Evolutionary conservation across 2,888 invertebrate genomes (phyloP).

Genomic region (Apantesis nais): DNA sequence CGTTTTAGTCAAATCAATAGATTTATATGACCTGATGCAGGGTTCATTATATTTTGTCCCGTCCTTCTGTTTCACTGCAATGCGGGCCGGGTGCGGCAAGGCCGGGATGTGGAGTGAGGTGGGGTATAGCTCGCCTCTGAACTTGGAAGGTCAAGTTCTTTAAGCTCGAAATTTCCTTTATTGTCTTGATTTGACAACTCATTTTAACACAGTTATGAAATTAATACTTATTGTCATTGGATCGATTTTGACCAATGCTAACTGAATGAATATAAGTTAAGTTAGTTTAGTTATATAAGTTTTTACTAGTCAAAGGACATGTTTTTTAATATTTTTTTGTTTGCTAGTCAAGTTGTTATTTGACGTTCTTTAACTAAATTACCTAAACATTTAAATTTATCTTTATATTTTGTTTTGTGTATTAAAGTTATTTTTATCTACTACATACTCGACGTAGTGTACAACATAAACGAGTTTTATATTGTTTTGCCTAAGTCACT

Average conservation of each 20-base stretch:
- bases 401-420: neutral
- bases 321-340: conserved; percentile 30
- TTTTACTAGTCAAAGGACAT: neutral
- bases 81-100: conserved; percentile 71
- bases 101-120: conserved; percentile 46
- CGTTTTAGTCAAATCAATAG: conserved; percentile 47
- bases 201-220: conserved; percentile 45
- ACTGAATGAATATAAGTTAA: too few relatives aligned
- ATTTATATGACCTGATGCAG: conserved; percentile 54
- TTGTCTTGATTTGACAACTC: conserved; percentile 59
- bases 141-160: conserved; percentile 79
- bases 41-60: conserved; percentile 62
- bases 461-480: conserved; percentile 11
- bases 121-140: conserved; percentile 63
- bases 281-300: conserved; percentile 3
- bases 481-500: neutral
- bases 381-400: neutral
- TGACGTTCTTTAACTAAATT: neutral
- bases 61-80: conserved; percentile 79
- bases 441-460: neutral
- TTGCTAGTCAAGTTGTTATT: conserved; percentile 18
- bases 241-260: conserved; percentile 6
- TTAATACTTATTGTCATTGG: conserved; percentile 22
- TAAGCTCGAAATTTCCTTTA: conserved; percentile 70
- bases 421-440: neutral